Conservation (phyloP, 2,113 vertebrate genomes). For the Pyxicephalus adspersus region DNA sequence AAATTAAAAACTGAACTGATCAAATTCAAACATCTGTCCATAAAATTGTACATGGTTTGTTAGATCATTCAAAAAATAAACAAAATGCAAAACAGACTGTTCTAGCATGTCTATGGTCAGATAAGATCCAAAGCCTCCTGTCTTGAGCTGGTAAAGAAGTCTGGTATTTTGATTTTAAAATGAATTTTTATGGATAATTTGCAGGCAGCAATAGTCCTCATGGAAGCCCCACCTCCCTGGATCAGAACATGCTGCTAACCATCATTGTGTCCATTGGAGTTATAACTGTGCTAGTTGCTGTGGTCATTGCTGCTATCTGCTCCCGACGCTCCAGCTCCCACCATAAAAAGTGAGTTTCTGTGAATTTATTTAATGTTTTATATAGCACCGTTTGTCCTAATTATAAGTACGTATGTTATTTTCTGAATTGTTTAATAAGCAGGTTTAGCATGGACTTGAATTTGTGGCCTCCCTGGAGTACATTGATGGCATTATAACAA, state of each 20-base stretch:
- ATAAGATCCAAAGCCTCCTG: no score
- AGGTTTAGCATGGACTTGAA: not conserved
- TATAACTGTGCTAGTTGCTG: conserved; percentile 90
- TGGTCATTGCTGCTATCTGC: conserved; percentile 92
- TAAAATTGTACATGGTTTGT: no score
- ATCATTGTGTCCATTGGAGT: conserved; percentile 92
- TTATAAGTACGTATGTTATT: not conserved
- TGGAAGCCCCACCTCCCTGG: conserved; percentile 77
- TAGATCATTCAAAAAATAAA: no score
- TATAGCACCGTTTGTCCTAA: not conserved
- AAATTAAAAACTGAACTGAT: no score
- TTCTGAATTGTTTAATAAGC: not conserved
- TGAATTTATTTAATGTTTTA: conserved; percentile 12
- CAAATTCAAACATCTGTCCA: no score
- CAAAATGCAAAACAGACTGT: no score
- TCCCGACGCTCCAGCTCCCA: conserved; percentile 91
- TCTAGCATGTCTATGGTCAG: no score
- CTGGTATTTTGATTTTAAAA: not conserved
- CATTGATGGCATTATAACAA: no score
- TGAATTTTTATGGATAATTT: not conserved
- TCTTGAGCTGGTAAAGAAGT: not conserved
- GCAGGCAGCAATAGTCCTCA: conserved; percentile 86
- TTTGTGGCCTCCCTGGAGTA: no score
- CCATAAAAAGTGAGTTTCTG: conserved; percentile 89
- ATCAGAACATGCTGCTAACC: conserved; percentile 88